Conservation (phyloP, 2,113 vertebrate genomes). For the Furnarius figulus region DNA sequence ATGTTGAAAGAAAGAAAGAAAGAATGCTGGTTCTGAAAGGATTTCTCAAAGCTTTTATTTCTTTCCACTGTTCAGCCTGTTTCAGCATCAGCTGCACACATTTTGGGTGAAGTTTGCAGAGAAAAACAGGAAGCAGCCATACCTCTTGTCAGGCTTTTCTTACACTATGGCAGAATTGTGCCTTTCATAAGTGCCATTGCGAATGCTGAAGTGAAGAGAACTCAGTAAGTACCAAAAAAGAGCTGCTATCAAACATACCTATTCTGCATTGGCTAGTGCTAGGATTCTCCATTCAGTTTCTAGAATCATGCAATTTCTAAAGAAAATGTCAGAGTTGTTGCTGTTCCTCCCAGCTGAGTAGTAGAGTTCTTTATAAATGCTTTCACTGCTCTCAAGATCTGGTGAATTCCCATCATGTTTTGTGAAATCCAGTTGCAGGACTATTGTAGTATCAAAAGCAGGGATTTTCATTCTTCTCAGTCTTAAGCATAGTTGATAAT, state of each 20-base stretch:
- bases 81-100: constrained; percentile 90
- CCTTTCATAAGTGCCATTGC: constrained; percentile 97
- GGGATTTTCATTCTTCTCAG: neutral
- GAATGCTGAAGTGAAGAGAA: constrained; percentile 93
- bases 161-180: constrained; percentile 94
- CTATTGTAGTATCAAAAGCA: neutral
- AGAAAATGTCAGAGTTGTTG: neutral
- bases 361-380: neutral
- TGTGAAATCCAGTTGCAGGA: neutral
- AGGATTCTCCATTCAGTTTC: neutral
- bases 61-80: constrained; percentile 82
- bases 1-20: neutral
- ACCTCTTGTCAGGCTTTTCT: constrained; percentile 92
- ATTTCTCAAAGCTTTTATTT: neutral
- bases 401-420: neutral
- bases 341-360: neutral
- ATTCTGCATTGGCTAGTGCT: neutral
- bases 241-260: neutral
- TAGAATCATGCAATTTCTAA: neutral
- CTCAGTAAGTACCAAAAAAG: constrained; percentile 86
- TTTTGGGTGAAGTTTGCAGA: constrained; percentile 94
- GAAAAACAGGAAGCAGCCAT: constrained; percentile 98
- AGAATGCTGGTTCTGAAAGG: neutral
- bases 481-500: neutral
- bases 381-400: neutral